Conservation (phyloP, 2,888 invertebrate species). For the Thymelicus acteon region DNA sequence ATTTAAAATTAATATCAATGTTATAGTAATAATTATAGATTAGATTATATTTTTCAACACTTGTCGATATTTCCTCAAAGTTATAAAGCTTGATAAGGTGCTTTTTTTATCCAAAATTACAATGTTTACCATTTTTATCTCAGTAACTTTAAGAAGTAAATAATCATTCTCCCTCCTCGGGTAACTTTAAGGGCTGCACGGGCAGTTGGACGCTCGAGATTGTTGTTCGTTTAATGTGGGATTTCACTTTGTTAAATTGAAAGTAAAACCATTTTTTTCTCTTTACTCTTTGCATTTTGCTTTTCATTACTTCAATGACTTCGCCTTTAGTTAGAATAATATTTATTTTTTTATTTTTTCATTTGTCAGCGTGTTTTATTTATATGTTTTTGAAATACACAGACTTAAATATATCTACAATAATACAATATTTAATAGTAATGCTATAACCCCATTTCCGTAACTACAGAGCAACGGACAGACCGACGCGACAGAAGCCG, state of each 20-base stretch:
- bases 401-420: no score
- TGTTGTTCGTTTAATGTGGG: conserved; percentile 26
- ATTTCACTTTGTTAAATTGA: conserved; percentile 33
- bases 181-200: conserved; percentile 22
- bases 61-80: no score
- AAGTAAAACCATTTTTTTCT: conserved; percentile 9
- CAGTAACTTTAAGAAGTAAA: not conserved
- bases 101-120: not conserved
- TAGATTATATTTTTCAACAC: no score
- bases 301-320: not conserved
- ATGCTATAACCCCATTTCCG: no score
- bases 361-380: no score
- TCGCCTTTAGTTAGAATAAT: not conserved
- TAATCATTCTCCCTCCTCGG: conserved; percentile 12
- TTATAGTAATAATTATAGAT: no score
- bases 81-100: no score
- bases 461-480: no score
- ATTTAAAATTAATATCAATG: no score
- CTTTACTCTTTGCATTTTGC: not conserved
- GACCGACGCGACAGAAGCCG: no score
- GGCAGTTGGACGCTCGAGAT: conserved; percentile 26
- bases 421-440: no score
- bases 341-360: not conserved
- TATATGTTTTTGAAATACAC: no score
- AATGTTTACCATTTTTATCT: not conserved